Conservation (phyloP, 1,140 invertebrate species). For the Heterodera carotae region DNA sequence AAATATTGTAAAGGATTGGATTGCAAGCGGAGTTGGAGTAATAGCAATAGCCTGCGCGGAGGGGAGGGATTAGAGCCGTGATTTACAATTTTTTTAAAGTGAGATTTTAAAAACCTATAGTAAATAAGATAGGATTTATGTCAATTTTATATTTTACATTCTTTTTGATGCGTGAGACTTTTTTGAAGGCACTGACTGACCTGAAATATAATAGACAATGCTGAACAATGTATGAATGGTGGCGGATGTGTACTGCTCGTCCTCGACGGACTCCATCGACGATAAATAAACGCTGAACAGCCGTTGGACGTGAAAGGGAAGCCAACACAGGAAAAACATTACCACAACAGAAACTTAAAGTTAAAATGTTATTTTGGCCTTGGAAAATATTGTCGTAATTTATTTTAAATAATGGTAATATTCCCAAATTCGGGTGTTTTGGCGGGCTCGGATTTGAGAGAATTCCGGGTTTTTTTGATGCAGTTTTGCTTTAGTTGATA, state of each 20-base stretch:
- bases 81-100: too few species aligned
- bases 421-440: too few species aligned
- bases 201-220: constrained; percentile 50
- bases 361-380: constrained; percentile 3
- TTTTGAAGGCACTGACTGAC: constrained; percentile 26
- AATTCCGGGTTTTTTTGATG: too few species aligned
- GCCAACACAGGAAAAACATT: constrained; percentile 90
- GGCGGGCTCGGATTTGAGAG: too few species aligned
- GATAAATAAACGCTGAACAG: constrained; percentile 69
- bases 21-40: constrained; percentile 55
- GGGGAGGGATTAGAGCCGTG: not conserved
- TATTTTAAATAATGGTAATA: too few species aligned
- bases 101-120: too few species aligned
- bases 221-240: constrained; percentile 44
- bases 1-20: constrained; percentile 55
- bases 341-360: constrained; percentile 82
- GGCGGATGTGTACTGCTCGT: constrained; percentile 2
- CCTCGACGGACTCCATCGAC: not conserved
- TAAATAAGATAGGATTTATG: too few species aligned
- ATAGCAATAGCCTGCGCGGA: constrained; percentile 46
- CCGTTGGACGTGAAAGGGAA: constrained; percentile 84
- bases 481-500: too few species aligned
- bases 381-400: too few species aligned
- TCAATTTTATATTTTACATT: too few species aligned
- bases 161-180: too few species aligned